phyloP scores from a whole-genome alignment of 2,113 vertebrate genomes.

The Malurus melanocephalus region DNA sequence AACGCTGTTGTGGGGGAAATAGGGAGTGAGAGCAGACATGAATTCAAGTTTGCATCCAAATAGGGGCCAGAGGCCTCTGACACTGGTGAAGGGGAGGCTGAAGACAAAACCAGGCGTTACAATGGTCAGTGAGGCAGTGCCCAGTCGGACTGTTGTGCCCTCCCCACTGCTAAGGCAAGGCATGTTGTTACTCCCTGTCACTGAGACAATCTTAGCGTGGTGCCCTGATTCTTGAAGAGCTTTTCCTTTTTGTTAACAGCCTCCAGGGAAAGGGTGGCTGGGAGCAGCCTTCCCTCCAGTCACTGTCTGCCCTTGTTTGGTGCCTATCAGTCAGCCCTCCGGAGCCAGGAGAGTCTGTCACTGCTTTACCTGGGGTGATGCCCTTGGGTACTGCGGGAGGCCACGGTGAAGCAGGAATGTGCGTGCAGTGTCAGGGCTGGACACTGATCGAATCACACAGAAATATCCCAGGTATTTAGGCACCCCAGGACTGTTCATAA shows the following conservation, averaged over 20 bases:
- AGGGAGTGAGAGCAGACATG: background rate
- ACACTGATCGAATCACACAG: rapidly evolving
- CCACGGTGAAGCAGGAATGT: rapidly evolving
- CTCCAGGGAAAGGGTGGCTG: background rate
- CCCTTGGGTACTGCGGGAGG: background rate
- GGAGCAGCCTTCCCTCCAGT: background rate
- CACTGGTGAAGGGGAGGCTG: background rate
- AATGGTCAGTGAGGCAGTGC: background rate
- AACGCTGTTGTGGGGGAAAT: background rate
- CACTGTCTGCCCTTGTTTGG: background rate
- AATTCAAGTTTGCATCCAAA: background rate
- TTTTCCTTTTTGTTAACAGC: background rate
- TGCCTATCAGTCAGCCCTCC: background rate
- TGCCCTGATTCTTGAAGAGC: background rate
- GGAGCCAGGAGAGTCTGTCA: background rate
- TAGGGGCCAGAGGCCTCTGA: background rate
- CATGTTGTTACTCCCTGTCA: background rate
- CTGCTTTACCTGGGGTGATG: background rate
- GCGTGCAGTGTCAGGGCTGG: background rate
- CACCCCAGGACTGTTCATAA: background rate
- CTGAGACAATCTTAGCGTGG: rapidly evolving
- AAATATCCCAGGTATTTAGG: background rate
- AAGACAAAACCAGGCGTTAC: background rate
- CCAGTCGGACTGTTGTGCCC: rapidly evolving
- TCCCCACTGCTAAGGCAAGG: background rate